Evolutionary conservation across 2,888 invertebrate species (phyloP), one percentile per base, ranked within the genome.

Genomic region (Troglohyphantes excavatus): DNA sequence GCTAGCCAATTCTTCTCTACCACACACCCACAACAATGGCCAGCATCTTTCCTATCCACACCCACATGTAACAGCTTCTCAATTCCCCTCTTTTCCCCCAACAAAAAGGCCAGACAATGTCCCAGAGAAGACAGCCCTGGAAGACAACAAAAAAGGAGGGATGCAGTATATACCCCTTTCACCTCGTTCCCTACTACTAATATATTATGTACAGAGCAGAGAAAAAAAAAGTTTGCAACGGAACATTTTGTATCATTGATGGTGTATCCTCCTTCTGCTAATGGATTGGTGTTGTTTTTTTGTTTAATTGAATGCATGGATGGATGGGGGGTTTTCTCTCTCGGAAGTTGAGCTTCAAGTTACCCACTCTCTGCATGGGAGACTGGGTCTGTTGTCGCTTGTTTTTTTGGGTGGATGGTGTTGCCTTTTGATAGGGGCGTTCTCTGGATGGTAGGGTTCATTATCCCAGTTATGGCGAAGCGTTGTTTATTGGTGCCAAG

Each of bases 271-370:
- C 39, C n/a, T 53, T 43, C 46, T 11, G 13, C 82, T 85, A 85
- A 85, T 85, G 85, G 85, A 85, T 85, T 85, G 85, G 85, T 59
- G 19, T 73, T 83, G n/a, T 72, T 73, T 85, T 76, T 85, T 53
- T 53, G 53, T 53, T 39, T 85, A 85, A 85, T 85, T 85, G 76
- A 85, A 85, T 76, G 67, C 33, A 68, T 21, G 53, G 68, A 27
- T 72, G 26, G 72, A n/a, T n/a, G n/a, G n/a, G n/a, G n/a, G n/a
- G n/a, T n/a, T 17, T 26, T 26, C n/a, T 23, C 26, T 65, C 0
- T 61, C 6, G n/a, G 13, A 1, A 19, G 61, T 11, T 76, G 13
- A 23, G 17, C 9, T n/a, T 53, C 53, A 13, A n/a, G 53, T 53
- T 53, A 53, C 53, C n/a, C 53, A n/a, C 17, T 53, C 17, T 53